These are phyloP conservation scores for Ricordea florida DNA, from an alignment of 92 coral and sea anemone genomes.

Conservation along the genomic window DNA sequence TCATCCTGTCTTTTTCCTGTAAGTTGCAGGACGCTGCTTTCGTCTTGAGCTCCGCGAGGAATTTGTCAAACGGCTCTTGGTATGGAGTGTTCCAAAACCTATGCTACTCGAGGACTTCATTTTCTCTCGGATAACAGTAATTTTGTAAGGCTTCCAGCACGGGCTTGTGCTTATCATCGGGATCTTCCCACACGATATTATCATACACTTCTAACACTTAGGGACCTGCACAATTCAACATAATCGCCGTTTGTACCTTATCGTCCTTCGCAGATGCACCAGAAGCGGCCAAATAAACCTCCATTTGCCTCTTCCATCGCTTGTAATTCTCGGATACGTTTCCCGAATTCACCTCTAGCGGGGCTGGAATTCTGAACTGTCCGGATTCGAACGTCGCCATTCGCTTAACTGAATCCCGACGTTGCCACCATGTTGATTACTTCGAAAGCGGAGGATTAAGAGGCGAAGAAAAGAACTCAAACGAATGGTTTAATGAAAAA, in stretches of 20 bases:
- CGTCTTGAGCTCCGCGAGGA: too few relatives aligned
- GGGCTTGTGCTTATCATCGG: slow-evolving; percentile 35
- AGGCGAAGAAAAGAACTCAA: too few relatives aligned
- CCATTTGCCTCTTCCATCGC: slow-evolving; percentile 36
- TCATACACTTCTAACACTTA: slow-evolving; percentile 32
- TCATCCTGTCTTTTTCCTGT: slow-evolving; percentile 42
- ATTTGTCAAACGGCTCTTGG: too few relatives aligned
- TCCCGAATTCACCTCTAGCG: slow-evolving; percentile 6
- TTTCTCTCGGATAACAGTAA: slow-evolving; percentile 43
- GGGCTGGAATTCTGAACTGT: background rate
- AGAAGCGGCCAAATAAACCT: too few relatives aligned
- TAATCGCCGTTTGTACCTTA: too few relatives aligned
- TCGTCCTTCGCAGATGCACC: too few relatives aligned
- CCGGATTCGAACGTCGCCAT: too few relatives aligned
- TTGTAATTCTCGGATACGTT: slow-evolving; percentile 13
- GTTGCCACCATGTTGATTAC: slow-evolving; percentile 10
- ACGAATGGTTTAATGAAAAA: too few relatives aligned
- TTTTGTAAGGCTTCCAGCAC: slow-evolving; percentile 27
- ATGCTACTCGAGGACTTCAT: slow-evolving; percentile 11
- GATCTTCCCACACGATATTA: slow-evolving; percentile 3
- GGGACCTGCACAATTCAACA: slow-evolving; percentile 16
- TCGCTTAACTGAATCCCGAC: background rate
- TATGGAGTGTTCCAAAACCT: slow-evolving; percentile 28
- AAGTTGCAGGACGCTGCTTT: slow-evolving; percentile 32
- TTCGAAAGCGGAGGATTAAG: too few relatives aligned